Percentiles rank a stretch among this genome's conserved stretches.
phyloP scores from a whole-genome alignment of 2,888 invertebrate species.

The Callosobruchus maculatus region DNA sequence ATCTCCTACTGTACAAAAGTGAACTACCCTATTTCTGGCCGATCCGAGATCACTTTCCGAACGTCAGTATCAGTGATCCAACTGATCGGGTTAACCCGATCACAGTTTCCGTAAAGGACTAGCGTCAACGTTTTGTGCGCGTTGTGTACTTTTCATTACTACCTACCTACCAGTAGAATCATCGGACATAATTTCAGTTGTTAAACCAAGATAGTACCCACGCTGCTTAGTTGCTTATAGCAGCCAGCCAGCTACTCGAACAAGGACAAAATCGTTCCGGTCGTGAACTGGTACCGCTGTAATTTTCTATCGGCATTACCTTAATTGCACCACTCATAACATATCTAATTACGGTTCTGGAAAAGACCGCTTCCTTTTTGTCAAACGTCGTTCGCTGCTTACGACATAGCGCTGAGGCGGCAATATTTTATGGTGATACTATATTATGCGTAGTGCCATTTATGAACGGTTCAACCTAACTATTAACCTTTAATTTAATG shows the following conservation, averaged over 20 bases:
- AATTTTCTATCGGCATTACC: background rate
- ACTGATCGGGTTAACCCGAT: too few relatives aligned
- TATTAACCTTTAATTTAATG: background rate
- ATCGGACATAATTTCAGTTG: background rate
- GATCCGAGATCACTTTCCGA: too few relatives aligned
- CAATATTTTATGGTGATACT: background rate
- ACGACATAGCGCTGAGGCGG: background rate
- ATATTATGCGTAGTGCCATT: background rate
- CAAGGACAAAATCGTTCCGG: background rate
- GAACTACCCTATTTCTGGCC: too few relatives aligned
- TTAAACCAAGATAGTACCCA: background rate
- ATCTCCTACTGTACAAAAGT: too few relatives aligned
- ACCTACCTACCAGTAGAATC: background rate
- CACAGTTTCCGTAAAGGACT: too few relatives aligned
- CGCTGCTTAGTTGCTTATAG: background rate
- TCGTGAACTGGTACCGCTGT: background rate
- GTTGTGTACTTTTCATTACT: too few relatives aligned
- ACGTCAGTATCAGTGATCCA: too few relatives aligned
- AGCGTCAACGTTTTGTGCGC: too few relatives aligned
- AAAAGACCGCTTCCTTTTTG: background rate
- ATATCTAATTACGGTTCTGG: background rate
- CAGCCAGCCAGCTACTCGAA: background rate
- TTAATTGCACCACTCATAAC: background rate
- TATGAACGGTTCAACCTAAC: background rate
- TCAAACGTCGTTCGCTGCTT: background rate